Percentiles rank a stretch among this genome's conserved stretches.
These are phyloP conservation scores for Hemibagrus wyckioides DNA, from an alignment of 2,113 vertebrate species.

Conservation along the genomic window DNA sequence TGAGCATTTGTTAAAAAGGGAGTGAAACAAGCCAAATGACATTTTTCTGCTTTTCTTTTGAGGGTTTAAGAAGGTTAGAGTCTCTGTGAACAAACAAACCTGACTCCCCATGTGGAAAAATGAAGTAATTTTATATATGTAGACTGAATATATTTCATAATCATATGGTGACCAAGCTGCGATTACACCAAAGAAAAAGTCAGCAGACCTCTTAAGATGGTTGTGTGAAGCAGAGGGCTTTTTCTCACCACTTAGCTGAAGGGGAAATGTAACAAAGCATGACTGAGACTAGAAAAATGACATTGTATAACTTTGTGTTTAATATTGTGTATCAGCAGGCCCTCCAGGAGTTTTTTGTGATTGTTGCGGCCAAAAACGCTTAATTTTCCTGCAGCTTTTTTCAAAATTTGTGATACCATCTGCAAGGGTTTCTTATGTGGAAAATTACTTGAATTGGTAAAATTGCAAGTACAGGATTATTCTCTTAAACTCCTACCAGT, in stretches of 20 bases:
- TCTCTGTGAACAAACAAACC: neutral
- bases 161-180: neutral
- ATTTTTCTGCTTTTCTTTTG: neutral
- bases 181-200: neutral
- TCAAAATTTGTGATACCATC: too few relatives aligned
- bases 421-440: too few relatives aligned
- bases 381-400: too few relatives aligned
- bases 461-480: too few relatives aligned
- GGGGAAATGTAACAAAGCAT: neutral
- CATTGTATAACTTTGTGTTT: neutral
- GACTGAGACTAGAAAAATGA: neutral
- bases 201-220: too few relatives aligned
- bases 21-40: neutral
- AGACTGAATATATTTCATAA: neutral
- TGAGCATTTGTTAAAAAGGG: neutral
- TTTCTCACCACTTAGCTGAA: neutral
- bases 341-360: too few relatives aligned
- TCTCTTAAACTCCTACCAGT: too few relatives aligned
- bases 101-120: neutral
- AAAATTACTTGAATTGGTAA: too few relatives aligned
- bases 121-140: neutral
- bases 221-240: neutral
- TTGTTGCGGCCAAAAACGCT: too few relatives aligned
- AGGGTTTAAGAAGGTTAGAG: neutral
- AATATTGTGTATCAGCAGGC: neutral